A percentile compares a stretch with the other conserved stretches of the same genome.
phyloP scores from a whole-genome alignment of 2,888 invertebrate genomes.

The Erynnis tages region DNA sequence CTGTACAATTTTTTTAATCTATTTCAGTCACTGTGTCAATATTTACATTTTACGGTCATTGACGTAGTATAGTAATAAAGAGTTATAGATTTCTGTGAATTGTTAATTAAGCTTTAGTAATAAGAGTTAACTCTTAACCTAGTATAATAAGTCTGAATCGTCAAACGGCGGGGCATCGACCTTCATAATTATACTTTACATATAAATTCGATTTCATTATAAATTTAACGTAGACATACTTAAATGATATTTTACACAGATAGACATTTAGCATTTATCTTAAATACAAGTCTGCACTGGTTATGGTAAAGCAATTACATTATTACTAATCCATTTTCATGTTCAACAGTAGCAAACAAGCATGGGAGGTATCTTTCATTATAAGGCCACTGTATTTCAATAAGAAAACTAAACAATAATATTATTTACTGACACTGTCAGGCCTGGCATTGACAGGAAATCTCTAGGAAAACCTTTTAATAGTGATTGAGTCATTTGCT shows the following conservation, averaged over 20 bases:
- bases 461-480: no score
- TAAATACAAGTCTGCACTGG: no score
- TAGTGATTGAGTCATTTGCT: no score
- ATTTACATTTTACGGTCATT: conserved; percentile 28
- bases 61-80: conserved; percentile 22
- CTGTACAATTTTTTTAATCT: conserved; percentile 26
- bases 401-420: no score
- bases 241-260: not conserved
- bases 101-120: conserved; percentile 28
- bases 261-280: not conserved
- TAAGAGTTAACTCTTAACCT: conserved; percentile 35
- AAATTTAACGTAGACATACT: not conserved
- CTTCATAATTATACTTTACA: conserved; percentile 20
- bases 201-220: conserved; percentile 10
- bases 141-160: conserved; percentile 31
- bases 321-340: no score
- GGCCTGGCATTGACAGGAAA: no score
- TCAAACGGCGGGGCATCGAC: conserved; percentile 32
- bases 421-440: no score
- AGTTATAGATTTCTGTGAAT: conserved; percentile 20
- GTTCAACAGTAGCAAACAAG: no score
- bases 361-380: no score
- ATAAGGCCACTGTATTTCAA: no score
- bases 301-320: no score
- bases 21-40: conserved; percentile 30